Evolutionary conservation across 2,797 vertebrate genomes (phyloP).

Genomic region (Iguana delicatissima): DNA sequence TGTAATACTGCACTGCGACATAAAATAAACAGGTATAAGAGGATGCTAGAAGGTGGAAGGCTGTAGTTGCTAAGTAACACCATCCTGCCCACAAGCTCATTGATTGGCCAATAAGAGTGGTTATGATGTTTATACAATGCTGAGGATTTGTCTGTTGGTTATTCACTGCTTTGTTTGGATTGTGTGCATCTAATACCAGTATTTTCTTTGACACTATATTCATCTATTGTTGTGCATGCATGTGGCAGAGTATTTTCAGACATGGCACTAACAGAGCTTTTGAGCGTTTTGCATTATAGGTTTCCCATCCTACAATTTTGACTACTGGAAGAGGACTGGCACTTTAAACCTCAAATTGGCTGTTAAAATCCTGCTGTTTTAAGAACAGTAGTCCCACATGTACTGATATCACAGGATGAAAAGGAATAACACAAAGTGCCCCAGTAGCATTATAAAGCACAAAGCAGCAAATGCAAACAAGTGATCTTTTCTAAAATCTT

Average conservation of each 20-base stretch:
- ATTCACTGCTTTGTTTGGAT: not conserved
- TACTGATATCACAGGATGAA: not conserved
- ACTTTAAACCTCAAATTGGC: not conserved
- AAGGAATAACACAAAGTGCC: not conserved
- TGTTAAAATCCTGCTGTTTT: slow-evolving; percentile 7
- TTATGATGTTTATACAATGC: not conserved
- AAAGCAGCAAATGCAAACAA: slow-evolving; percentile 31
- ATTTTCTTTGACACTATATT: not conserved
- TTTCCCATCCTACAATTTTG: not conserved
- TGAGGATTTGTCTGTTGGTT: not conserved
- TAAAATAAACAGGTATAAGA: accelerated
- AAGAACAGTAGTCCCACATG: slow-evolving; percentile 1
- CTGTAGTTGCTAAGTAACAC: accelerated
- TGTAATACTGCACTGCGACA: not conserved
- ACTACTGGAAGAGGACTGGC: not conserved
- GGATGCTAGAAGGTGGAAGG: slow-evolving; percentile 12
- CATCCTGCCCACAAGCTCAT: not conserved
- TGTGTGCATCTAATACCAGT: not conserved
- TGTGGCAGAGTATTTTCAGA: not conserved
- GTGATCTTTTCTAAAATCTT: not conserved
- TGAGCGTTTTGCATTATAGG: not conserved
- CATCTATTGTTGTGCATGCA: not conserved
- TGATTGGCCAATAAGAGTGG: not conserved
- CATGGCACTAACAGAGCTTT: not conserved
- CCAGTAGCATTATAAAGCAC: slow-evolving; percentile 9